phyloP scores from a whole-genome alignment of 1,140 invertebrate species.

The Drosophila pruinosa region DNA sequence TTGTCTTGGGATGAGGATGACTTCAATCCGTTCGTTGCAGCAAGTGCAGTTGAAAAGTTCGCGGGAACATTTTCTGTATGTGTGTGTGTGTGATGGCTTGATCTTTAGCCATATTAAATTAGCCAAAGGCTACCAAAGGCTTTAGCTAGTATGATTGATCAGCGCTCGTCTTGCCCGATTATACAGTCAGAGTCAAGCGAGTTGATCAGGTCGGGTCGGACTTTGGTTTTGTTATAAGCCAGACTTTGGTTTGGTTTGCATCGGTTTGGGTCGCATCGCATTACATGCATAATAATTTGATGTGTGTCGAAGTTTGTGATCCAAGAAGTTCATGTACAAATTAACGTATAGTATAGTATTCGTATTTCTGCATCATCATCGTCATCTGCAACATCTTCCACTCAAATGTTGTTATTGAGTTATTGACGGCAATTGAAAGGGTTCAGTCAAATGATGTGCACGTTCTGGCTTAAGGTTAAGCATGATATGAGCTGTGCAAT shows the following conservation, averaged over 20 bases:
- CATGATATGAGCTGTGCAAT: conserved; percentile 11
- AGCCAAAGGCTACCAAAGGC: conserved; percentile 64
- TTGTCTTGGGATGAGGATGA: conserved; percentile 16
- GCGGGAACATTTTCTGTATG: conserved; percentile 71
- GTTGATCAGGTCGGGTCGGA: conserved; percentile 60
- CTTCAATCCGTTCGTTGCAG: conserved; percentile 26
- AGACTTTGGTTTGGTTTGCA: conserved; percentile 30
- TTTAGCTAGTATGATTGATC: conserved; percentile 68
- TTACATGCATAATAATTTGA: conserved; percentile 78
- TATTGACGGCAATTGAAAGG: conserved; percentile 76
- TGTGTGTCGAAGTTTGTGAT: conserved; percentile 67
- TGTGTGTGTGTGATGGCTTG: conserved; percentile 42
- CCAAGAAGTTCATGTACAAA: conserved; percentile 37
- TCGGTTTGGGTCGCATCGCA: conserved; percentile 55
- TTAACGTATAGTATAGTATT: conserved; percentile 29
- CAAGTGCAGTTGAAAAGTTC: conserved; percentile 70
- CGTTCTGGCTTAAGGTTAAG: conserved; percentile 73
- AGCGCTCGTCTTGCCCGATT: conserved; percentile 64
- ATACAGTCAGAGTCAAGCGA: conserved; percentile 54
- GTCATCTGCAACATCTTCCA: background rate
- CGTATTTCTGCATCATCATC: conserved; percentile 21
- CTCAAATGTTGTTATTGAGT: conserved; percentile 61
- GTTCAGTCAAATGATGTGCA: conserved; percentile 65
- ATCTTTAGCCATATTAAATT: conserved; percentile 81
- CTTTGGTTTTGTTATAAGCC: conserved; percentile 22